These are phyloP conservation scores for Cremastinae sp. DNA, from an alignment of 2,888 invertebrate species.

Conservation along the genomic window DNA sequence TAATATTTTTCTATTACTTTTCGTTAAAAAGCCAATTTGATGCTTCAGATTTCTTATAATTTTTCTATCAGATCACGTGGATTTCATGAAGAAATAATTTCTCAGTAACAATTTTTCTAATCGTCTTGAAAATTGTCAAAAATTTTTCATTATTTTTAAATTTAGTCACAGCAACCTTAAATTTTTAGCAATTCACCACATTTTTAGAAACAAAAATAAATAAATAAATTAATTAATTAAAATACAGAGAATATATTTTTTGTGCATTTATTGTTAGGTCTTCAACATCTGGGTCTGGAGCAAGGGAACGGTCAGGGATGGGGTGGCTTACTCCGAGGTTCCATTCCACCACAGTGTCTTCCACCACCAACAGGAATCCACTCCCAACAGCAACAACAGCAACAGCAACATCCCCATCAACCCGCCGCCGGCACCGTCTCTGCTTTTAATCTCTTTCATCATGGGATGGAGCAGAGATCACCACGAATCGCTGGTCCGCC, in stretches of 20 bases:
- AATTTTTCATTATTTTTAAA: too few species aligned
- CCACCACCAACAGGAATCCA: conserved; percentile 78
- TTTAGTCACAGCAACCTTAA: too few species aligned
- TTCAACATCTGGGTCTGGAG: conserved; percentile 78
- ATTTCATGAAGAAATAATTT: too few species aligned
- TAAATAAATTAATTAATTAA: too few species aligned
- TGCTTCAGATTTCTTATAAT: too few species aligned
- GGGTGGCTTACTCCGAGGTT: conserved; percentile 77
- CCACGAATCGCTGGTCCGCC: conserved; percentile 74
- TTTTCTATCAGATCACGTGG: too few species aligned
- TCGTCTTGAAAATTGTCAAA: too few species aligned
- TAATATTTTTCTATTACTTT: too few species aligned
- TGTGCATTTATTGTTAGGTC: conserved; percentile 68
- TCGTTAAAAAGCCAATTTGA: too few species aligned
- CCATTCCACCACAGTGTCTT: conserved; percentile 78
- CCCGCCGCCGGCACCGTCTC: conserved; percentile 67
- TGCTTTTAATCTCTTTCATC: conserved; percentile 79
- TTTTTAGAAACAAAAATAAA: too few species aligned
- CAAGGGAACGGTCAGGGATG: conserved; percentile 78
- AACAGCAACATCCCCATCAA: conserved; percentile 52
- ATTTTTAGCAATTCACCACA: too few species aligned
- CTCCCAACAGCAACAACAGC: conserved; percentile 60
- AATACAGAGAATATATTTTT: not conserved
- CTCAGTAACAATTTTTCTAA: too few species aligned
- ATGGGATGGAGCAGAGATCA: conserved; percentile 77